Conservation (phyloP, 2,113 vertebrate genomes). For the Mandrillus leucophaeus region DNA sequence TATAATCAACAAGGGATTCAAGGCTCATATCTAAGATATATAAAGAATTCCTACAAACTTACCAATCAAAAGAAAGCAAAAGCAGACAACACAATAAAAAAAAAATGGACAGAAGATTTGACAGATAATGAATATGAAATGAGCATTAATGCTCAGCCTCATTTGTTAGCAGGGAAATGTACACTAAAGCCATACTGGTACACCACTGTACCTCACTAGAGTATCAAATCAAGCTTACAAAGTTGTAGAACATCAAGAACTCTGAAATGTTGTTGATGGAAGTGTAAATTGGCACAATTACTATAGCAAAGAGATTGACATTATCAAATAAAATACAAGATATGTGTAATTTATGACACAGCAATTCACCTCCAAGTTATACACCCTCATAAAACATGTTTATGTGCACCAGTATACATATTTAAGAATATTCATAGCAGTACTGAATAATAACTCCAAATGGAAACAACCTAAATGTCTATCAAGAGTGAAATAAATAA, state of each 20-base stretch:
- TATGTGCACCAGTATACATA: not conserved
- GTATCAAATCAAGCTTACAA: not conserved
- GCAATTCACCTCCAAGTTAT: not conserved
- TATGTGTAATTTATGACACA: not conserved
- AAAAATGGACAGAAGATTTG: not conserved
- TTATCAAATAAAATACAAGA: constrained; percentile 6
- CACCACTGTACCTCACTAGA: not conserved
- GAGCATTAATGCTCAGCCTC: not conserved
- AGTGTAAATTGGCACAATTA: not conserved
- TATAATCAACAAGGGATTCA: not conserved
- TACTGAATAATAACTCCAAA: not conserved
- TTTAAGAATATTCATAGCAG: not conserved
- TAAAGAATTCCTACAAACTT: not conserved
- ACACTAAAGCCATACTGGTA: not conserved
- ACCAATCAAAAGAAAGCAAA: constrained; percentile 9
- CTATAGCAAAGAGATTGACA: not conserved
- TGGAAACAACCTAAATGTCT: not conserved
- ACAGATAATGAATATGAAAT: not conserved
- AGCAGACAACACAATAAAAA: not conserved
- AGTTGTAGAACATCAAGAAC: not conserved
- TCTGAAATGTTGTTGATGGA: not conserved
- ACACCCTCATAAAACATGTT: not conserved
- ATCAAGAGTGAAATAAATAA: not conserved
- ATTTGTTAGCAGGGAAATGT: not conserved
- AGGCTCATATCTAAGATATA: not conserved